phyloP scores from a whole-genome alignment of 1,140 invertebrate genomes.

The Laodelphax striatellus region DNA sequence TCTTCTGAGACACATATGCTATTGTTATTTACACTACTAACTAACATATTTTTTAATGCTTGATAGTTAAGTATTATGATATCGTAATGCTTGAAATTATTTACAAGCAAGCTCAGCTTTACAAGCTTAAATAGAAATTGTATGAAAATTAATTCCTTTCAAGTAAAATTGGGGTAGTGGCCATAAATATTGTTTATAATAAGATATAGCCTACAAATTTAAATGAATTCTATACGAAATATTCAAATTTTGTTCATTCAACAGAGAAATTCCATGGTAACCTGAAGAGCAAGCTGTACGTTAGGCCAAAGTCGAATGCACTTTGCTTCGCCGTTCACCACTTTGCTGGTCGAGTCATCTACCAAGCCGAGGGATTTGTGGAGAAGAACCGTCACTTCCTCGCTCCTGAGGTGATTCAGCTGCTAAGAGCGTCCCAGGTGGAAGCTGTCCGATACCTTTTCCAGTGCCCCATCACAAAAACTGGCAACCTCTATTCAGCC shows the following conservation, averaged over 20 bases:
- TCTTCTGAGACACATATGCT: too few relatives aligned
- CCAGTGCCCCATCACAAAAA: conserved; percentile 71
- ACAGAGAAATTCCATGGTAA: conserved; percentile 75
- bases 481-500: conserved; percentile 57
- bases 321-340: conserved; percentile 62
- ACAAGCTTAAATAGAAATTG: too few relatives aligned
- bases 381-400: conserved; percentile 77
- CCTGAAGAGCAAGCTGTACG: conserved; percentile 62
- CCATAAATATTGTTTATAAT: too few relatives aligned
- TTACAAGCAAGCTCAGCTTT: too few relatives aligned
- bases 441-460: conserved; percentile 65
- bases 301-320: conserved; percentile 61
- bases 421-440: conserved; percentile 58
- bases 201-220: too few relatives aligned
- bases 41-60: too few relatives aligned
- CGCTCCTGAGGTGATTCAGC: conserved; percentile 64
- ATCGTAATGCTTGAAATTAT: too few relatives aligned
- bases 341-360: conserved; percentile 65
- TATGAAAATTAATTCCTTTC: too few relatives aligned
- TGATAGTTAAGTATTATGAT: too few relatives aligned
- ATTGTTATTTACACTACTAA: too few relatives aligned
- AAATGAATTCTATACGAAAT: too few relatives aligned
- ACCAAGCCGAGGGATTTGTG: conserved; percentile 64
- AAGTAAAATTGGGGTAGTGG: too few relatives aligned
- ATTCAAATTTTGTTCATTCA: neutral